A percentile compares a stretch with the other conserved stretches of the same genome.
Evolutionary conservation across 2,797 vertebrate genomes (phyloP).

Genomic region (Pteronotus mesoamericanus): DNA sequence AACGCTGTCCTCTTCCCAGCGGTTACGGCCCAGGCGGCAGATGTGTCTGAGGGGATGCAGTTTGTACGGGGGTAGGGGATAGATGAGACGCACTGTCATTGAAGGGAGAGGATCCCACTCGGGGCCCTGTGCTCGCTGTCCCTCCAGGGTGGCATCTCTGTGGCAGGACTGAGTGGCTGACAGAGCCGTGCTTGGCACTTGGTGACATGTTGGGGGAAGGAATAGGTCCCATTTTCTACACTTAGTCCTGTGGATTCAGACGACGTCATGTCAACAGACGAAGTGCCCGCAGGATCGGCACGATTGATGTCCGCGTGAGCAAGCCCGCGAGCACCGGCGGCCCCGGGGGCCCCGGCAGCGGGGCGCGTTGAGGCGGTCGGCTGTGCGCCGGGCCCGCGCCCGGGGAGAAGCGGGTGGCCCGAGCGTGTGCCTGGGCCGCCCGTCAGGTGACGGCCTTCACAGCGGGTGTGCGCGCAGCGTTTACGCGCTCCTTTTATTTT

Average conservation of each 20-base stretch:
- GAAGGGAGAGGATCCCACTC: not conserved
- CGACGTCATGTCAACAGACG: constrained; percentile 43
- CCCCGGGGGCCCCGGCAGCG: no score
- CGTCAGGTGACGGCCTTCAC: no score
- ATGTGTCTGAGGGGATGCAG: not conserved
- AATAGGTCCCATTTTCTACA: not conserved
- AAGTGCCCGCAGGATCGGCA: constrained; percentile 54
- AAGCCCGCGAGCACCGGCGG: constrained; percentile 55
- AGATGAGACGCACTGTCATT: not conserved
- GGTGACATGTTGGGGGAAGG: not conserved
- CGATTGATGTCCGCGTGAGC: constrained; percentile 47
- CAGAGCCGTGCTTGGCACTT: not conserved
- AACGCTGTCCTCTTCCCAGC: not conserved
- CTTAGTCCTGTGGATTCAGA: constrained; percentile 34
- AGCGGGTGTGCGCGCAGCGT: not conserved
- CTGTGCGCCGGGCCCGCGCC: constrained; percentile 36
- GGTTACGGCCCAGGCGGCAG: not conserved
- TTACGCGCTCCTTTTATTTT: not conserved
- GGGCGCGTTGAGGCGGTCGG: no score
- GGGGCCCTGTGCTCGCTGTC: not conserved
- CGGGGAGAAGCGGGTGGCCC: constrained; percentile 55
- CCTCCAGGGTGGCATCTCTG: not conserved
- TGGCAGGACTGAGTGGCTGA: not conserved
- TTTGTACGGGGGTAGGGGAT: fast-evolving
- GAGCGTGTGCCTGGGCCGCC: constrained; percentile 49